A percentile compares a stretch with the other conserved stretches of the same genome.
These are phyloP conservation scores for Palythoa grandis DNA, from an alignment of 92 coral and sea anemone species.

Conservation along the genomic window DNA sequence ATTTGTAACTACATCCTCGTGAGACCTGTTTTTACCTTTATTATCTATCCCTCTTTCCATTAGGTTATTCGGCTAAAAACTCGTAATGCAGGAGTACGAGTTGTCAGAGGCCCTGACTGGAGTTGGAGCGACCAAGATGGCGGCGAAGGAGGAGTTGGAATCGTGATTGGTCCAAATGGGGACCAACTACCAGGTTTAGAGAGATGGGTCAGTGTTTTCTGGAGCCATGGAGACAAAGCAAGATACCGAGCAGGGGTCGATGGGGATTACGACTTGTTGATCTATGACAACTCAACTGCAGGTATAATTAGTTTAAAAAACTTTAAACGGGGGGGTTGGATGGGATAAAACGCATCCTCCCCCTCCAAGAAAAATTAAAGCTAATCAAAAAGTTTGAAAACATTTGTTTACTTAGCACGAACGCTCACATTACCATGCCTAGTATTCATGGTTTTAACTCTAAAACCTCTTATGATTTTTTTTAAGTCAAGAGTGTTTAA, in stretches of 20 bases:
- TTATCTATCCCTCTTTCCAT: neutral
- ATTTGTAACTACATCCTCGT: no score
- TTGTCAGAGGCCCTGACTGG: conserved; percentile 21
- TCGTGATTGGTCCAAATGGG: neutral
- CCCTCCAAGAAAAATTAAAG: no score
- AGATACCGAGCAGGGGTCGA: neutral
- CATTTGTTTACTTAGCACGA: no score
- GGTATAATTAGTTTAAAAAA: neutral
- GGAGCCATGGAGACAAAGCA: neutral
- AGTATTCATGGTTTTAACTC: no score
- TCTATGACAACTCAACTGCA: conserved; percentile 19
- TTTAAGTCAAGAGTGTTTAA: no score
- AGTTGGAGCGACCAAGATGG: conserved; percentile 13
- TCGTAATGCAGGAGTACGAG: neutral
- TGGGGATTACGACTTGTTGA: conserved; percentile 1
- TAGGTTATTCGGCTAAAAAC: neutral
- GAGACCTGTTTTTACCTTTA: neutral
- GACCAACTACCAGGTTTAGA: neutral
- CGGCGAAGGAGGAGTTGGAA: neutral
- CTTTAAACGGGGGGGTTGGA: neutral
- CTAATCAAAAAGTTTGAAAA: no score
- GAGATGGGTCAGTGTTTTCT: conserved; percentile 1
- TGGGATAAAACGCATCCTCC: neutral
- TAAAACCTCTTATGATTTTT: no score
- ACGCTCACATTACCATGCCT: no score